Percentiles rank a stretch among this genome's conserved stretches.
Conservation (phyloP, 2,888 invertebrate species). For the Pseudococcus jackbeardsleyi region DNA sequence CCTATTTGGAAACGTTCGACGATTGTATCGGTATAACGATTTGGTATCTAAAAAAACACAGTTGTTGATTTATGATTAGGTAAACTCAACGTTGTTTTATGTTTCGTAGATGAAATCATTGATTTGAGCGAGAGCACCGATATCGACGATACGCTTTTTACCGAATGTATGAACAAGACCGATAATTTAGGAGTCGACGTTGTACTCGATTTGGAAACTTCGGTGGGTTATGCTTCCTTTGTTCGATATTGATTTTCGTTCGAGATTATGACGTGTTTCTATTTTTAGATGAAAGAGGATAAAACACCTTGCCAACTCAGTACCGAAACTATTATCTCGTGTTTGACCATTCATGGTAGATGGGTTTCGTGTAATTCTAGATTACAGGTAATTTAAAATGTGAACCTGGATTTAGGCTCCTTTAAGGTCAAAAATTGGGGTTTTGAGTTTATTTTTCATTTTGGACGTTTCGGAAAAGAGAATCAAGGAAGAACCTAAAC, state of each 20-base stretch:
- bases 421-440: too few relatives aligned
- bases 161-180: slow-evolving; percentile 71
- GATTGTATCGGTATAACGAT: slow-evolving; percentile 64
- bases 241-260: not conserved
- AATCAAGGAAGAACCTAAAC: too few relatives aligned
- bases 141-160: slow-evolving; percentile 68
- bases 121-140: slow-evolving; percentile 31
- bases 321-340: slow-evolving; percentile 50
- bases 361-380: slow-evolving; percentile 54
- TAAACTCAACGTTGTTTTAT: not conserved
- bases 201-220: slow-evolving; percentile 69
- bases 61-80: not conserved
- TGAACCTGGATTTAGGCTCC: too few relatives aligned
- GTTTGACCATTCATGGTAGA: slow-evolving; percentile 58
- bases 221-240: not conserved
- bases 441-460: too few relatives aligned
- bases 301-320: not conserved
- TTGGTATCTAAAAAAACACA: not conserved
- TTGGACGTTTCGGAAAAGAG: too few relatives aligned
- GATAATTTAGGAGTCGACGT: slow-evolving; percentile 71
- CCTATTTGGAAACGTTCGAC: slow-evolving; percentile 69
- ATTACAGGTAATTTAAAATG: slow-evolving; percentile 51
- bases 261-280: not conserved
- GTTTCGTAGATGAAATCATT: slow-evolving; percentile 44
- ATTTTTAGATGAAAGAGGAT: not conserved